Evolutionary conservation across 2,113 vertebrate species (phyloP).

Genomic region (Gymnogyps californianus): DNA sequence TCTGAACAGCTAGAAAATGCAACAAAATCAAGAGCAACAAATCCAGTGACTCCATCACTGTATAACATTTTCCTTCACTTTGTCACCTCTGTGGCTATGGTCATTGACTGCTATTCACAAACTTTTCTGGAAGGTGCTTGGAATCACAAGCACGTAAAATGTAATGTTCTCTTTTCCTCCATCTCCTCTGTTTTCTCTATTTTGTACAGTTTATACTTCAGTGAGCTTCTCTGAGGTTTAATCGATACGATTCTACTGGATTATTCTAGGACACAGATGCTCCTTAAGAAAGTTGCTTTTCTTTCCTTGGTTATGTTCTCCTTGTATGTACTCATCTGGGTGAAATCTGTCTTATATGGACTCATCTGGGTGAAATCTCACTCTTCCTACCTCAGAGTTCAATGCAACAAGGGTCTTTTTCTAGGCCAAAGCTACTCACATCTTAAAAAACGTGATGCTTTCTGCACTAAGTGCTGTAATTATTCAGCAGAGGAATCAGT

Average conservation of each 20-base stretch:
- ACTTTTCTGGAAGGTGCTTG: background rate
- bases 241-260: background rate
- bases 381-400: background rate
- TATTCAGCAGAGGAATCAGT: background rate
- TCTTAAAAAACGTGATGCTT: background rate
- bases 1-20: background rate
- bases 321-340: background rate
- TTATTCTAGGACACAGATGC: background rate
- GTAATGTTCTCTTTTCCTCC: background rate
- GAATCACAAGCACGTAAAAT: background rate
- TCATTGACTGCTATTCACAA: background rate
- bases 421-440: background rate
- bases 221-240: background rate
- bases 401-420: background rate
- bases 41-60: background rate
- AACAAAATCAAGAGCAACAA: background rate
- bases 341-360: background rate
- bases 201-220: background rate
- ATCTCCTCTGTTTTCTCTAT: background rate
- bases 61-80: background rate
- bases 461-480: background rate
- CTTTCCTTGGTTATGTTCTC: background rate
- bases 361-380: background rate
- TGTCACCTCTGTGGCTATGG: background rate
- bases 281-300: background rate